Evolutionary conservation across 2,888 invertebrate genomes (phyloP), one percentile per base, ranked within the genome.

Genomic region (Drosophila demipolita): DNA sequence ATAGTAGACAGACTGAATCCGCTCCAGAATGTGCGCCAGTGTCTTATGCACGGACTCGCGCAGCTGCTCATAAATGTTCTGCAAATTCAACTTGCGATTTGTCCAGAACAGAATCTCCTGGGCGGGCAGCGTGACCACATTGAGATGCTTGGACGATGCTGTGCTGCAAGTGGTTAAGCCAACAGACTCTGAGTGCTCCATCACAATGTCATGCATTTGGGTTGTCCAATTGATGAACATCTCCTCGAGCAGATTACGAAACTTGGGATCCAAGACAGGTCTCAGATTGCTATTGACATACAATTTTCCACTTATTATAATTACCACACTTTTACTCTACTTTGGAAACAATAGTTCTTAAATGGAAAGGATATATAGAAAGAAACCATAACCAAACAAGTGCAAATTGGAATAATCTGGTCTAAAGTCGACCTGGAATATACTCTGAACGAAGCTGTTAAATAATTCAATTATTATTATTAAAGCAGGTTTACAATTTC

Each of bases 201-300:
- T 82, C 15, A 93, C 77, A 57, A 92, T 91, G 54, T 91, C 91
- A 75, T 96, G 95, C 63, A 97, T 96, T 93, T 97, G 96, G 48
- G 95, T 94, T 8, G 96, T 95, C 98, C 98, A 99, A 91, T 97
- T 97, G 82, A 97, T 97, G 23, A 98, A 95, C 62, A 97, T 96
- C 58, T 96, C 96, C 93, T 99, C 98, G 62, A 98, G 95, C 62
- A 96, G 95, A 62, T 96, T 96, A 90, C 87, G 90, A 68, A 93
- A 91, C 66, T 92, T 91, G 0, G 82, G 61, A 29, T 91, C 90
- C 52, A 89, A 58, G 3, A 90, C 88, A 6, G 89, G 74, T 3
- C 73, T 45, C 0, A 88, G 65, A 59, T 91, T 81, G 8, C 91
- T 91, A 52, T n/a, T 48, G 54, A 17, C 20, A 59, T 40, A 59